Conservation (phyloP, 2,797 vertebrate genomes). For the Nasua narica region DNA sequence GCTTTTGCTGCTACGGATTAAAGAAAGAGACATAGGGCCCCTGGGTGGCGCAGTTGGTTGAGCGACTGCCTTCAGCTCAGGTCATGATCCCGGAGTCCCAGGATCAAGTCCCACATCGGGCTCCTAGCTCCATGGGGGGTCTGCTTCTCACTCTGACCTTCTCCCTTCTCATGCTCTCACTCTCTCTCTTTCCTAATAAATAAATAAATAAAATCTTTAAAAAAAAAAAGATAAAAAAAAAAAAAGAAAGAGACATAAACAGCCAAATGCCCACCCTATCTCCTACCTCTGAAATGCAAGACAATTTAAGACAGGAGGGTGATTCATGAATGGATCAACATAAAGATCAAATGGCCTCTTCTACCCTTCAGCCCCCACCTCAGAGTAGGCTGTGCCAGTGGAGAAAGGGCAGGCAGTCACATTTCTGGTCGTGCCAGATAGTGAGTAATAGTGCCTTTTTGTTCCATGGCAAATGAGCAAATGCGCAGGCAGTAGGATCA, state of each 20-base stretch:
- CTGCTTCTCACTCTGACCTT: too few relatives aligned
- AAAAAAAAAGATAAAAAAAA: too few relatives aligned
- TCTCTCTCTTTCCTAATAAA: too few relatives aligned
- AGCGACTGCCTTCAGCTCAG: too few relatives aligned
- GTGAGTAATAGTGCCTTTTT: neutral
- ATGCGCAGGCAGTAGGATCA: neutral
- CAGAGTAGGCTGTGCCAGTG: neutral
- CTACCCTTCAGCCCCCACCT: neutral
- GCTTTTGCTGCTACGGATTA: neutral
- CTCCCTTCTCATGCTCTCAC: too few relatives aligned
- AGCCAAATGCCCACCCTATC: neutral
- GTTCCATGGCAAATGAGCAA: neutral
- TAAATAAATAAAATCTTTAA: too few relatives aligned
- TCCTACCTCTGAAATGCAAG: neutral
- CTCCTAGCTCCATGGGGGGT: too few relatives aligned
- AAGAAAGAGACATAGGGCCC: neutral
- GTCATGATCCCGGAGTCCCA: too few relatives aligned
- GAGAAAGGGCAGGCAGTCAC: neutral
- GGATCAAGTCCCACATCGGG: too few relatives aligned
- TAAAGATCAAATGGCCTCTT: neutral
- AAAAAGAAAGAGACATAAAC: neutral
- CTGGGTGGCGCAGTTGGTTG: too few relatives aligned
- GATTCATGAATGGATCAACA: neutral
- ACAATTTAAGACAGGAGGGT: neutral
- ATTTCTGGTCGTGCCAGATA: neutral